phyloP scores from a whole-genome alignment of 2,113 vertebrate genomes.

The Lampris incognitus region DNA sequence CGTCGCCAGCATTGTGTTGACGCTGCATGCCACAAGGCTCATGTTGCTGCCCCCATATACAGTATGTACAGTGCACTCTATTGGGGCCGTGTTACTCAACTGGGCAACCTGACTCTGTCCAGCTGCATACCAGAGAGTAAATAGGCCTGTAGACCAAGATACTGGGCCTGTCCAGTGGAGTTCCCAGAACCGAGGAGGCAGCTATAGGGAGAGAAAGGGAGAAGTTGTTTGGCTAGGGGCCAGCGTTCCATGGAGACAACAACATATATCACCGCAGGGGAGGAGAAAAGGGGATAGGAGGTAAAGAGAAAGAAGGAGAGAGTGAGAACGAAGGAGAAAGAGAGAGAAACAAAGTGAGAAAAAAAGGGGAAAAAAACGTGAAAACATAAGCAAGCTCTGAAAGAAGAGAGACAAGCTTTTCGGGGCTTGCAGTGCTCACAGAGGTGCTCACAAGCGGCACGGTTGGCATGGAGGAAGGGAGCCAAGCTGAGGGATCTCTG shows the following conservation, averaged over 20 bases:
- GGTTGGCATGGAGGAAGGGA: conserved; percentile 67
- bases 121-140: conserved; percentile 74
- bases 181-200: conserved; percentile 78
- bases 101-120: conserved; percentile 72
- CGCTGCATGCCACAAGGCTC: conserved; percentile 39
- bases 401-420: conserved; percentile 61
- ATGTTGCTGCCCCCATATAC: conserved; percentile 31
- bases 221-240: conserved; percentile 65
- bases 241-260: conserved; percentile 81
- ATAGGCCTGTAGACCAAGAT: conserved; percentile 74
- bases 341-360: conserved; percentile 24
- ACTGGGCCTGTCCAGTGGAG: conserved; percentile 68
- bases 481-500: conserved; percentile 46
- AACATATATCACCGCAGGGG: conserved; percentile 81
- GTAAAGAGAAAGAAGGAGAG: conserved; percentile 4
- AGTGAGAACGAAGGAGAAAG: conserved; percentile 64
- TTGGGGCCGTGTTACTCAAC: conserved; percentile 72
- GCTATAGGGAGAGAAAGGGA: conserved; percentile 35
- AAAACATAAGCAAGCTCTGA: conserved; percentile 65
- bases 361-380: conserved; percentile 37
- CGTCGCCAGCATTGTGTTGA: conserved; percentile 10
- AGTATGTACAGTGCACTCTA: conserved; percentile 62
- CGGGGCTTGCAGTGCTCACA: conserved; percentile 24
- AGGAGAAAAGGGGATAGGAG: conserved; percentile 61
- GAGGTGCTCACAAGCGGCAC: conserved; percentile 70